A percentile compares a stretch with the other conserved stretches of the same genome.
Evolutionary conservation across 2,888 invertebrate genomes (phyloP).

Genomic region (Gortyna flavago): DNA sequence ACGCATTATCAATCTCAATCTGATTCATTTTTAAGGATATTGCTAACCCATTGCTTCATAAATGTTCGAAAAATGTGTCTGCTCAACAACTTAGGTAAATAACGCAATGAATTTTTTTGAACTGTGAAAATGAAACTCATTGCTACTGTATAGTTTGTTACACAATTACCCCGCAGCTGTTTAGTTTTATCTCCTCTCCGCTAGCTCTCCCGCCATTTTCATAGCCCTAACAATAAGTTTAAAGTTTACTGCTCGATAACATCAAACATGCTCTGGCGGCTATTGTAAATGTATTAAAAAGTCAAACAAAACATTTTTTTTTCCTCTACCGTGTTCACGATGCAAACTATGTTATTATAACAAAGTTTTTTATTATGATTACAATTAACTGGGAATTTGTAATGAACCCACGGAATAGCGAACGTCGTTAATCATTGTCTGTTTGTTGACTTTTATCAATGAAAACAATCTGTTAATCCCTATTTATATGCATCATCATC

Average conservation of each 20-base stretch:
- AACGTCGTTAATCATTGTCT: neutral
- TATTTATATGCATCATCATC: neutral
- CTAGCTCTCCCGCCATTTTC: slow-evolving; percentile 8
- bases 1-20: no score
- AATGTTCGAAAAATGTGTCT: no score
- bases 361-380: slow-evolving; percentile 34
- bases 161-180: no score
- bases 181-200: neutral
- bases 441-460: neutral
- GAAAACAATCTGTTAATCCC: slow-evolving; percentile 6
- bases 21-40: no score
- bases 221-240: slow-evolving; percentile 42
- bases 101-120: no score
- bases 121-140: no score
- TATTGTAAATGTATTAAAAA: slow-evolving; percentile 41
- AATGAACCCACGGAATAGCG: slow-evolving; percentile 7
- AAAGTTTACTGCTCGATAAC: slow-evolving; percentile 47
- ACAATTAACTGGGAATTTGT: slow-evolving; percentile 18
- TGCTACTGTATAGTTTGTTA: no score
- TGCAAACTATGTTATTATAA: slow-evolving; percentile 19
- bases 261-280: slow-evolving; percentile 52
- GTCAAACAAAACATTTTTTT: slow-evolving; percentile 58
- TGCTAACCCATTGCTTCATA: no score
- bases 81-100: no score
- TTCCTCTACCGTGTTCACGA: slow-evolving; percentile 1